Evolutionary conservation across 92 coral and sea anemone species (phyloP).

Genomic region (Epizoanthus illoricatus): DNA sequence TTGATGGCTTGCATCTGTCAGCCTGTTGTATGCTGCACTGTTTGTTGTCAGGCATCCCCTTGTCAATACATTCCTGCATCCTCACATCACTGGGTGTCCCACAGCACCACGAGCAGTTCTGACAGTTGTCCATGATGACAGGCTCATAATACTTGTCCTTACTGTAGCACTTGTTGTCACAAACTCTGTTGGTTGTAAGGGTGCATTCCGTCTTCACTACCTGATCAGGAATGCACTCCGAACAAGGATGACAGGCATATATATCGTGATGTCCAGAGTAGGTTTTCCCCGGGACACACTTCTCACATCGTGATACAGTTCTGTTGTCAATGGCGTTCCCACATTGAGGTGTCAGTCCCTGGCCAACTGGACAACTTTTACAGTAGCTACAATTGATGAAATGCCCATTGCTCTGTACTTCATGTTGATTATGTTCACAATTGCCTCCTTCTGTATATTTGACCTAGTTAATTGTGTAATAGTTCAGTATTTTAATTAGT

Average conservation of each 20-base stretch:
- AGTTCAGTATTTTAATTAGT: too few species aligned
- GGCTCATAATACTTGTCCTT: slow-evolving; percentile 55
- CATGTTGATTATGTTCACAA: slow-evolving; percentile 19
- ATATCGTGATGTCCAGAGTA: slow-evolving; percentile 49
- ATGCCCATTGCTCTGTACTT: neutral
- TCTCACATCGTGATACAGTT: slow-evolving; percentile 27
- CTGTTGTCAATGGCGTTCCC: slow-evolving; percentile 31
- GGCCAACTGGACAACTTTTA: slow-evolving; percentile 46
- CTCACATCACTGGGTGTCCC: slow-evolving; percentile 51
- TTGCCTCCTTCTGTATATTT: neutral
- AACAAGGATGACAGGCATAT: slow-evolving; percentile 52
- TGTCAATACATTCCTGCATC: slow-evolving; percentile 53
- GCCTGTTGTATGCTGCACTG: slow-evolving; percentile 53
- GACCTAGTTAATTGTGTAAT: neutral
- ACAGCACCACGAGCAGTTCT: slow-evolving; percentile 75
- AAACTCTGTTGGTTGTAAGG: slow-evolving; percentile 35
- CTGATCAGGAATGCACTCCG: slow-evolving; percentile 60
- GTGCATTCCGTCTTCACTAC: slow-evolving; percentile 51
- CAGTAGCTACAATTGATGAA: slow-evolving; percentile 44
- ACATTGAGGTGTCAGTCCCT: slow-evolving; percentile 53
- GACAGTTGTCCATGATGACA: slow-evolving; percentile 35
- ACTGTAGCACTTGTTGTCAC: slow-evolving; percentile 62
- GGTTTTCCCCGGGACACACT: slow-evolving; percentile 57
- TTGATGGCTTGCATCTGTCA: neutral
- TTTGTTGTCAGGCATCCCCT: slow-evolving; percentile 56